These are phyloP conservation scores for Aramus guarauna DNA, from an alignment of 2,113 vertebrate species.

Conservation along the genomic window DNA sequence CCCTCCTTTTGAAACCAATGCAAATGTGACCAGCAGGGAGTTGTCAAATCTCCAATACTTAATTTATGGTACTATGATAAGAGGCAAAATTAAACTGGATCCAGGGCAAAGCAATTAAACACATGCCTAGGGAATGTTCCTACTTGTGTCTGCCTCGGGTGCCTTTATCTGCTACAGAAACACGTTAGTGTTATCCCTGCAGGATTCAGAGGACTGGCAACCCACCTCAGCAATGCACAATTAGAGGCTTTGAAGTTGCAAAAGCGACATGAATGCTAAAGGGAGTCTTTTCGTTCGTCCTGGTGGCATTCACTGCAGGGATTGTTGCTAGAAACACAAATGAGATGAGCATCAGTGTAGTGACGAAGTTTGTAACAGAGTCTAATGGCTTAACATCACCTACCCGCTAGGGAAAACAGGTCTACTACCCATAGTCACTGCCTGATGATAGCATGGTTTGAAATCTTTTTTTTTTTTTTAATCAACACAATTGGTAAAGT, in stretches of 20 bases:
- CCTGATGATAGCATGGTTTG: background rate
- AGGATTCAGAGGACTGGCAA: fast-evolving
- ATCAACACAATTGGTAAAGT: background rate
- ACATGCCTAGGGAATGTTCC: background rate
- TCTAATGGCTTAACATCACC: fast-evolving
- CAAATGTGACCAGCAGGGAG: background rate
- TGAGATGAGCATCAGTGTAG: background rate
- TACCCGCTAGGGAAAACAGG: background rate
- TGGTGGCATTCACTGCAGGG: background rate
- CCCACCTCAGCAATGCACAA: fast-evolving
- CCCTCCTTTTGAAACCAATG: fast-evolving
- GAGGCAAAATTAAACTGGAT: background rate
- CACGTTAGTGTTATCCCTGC: fast-evolving
- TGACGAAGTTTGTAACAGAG: background rate
- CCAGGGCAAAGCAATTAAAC: background rate
- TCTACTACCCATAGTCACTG: background rate
- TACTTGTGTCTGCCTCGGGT: background rate
- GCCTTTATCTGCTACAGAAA: background rate
- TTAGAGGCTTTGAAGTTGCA: background rate
- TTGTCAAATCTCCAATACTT: background rate
- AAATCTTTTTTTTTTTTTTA: background rate
- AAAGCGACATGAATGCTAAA: background rate
- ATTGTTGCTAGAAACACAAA: background rate
- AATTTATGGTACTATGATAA: background rate
- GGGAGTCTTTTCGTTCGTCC: background rate